These are phyloP conservation scores for Crambe crambe DNA, from an alignment of 37 sponge, comb jelly and placozoan species.

Conservation along the genomic window DNA sequence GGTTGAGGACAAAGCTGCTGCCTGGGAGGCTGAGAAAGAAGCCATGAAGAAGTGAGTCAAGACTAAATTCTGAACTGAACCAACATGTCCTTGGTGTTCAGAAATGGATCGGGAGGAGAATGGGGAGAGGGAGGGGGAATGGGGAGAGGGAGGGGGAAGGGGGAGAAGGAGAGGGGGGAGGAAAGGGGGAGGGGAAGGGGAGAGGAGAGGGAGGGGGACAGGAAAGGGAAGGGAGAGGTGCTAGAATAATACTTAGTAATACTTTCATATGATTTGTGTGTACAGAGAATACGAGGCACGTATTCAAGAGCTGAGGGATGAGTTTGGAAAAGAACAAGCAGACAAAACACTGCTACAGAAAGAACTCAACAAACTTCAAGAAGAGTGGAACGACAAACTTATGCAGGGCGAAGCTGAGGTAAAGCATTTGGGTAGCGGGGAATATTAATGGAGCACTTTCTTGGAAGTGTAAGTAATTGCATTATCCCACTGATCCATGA, in stretches of 20 bases:
- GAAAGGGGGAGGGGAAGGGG: too few species aligned
- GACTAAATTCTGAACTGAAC: background rate
- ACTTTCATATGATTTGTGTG: too few species aligned
- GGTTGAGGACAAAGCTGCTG: too few species aligned
- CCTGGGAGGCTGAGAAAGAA: slow-evolving; percentile 42
- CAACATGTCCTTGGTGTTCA: too few species aligned
- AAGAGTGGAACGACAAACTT: slow-evolving; percentile 23
- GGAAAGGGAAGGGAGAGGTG: too few species aligned
- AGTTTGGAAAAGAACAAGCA: slow-evolving; percentile 77
- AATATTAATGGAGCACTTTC: too few species aligned
- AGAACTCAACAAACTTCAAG: slow-evolving; percentile 67
- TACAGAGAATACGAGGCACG: slow-evolving; percentile 78
- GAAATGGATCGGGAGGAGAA: too few species aligned
- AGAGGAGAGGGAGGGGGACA: too few species aligned
- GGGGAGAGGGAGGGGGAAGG: background rate
- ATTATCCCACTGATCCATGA: background rate
- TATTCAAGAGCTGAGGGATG: slow-evolving; percentile 65
- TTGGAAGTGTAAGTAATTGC: background rate
- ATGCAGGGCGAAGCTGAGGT: too few species aligned
- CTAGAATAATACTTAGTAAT: too few species aligned
- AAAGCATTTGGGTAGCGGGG: too few species aligned
- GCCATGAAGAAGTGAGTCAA: slow-evolving; percentile 15
- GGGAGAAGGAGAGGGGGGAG: slow-evolving; percentile 27
- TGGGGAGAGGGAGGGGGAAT: slow-evolving; percentile 5
- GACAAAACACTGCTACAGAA: slow-evolving; percentile 64